Conservation (phyloP, 2,113 vertebrate genomes). For the Setophaga petechia region DNA sequence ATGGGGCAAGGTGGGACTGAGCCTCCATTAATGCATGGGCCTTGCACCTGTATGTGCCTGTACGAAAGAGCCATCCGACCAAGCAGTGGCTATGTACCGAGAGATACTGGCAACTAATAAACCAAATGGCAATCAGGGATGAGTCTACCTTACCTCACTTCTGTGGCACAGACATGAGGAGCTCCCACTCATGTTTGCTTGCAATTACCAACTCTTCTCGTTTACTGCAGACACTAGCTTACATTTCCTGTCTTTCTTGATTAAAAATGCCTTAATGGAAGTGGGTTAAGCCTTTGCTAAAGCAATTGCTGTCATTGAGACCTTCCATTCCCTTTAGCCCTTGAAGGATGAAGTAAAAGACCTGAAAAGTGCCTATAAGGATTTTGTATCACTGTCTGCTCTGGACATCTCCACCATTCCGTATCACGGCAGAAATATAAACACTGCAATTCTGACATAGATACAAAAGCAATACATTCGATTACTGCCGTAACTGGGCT, state of each 20-base stretch:
- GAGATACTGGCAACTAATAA: neutral
- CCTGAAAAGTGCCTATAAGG: fast-evolving
- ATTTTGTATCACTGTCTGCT: neutral
- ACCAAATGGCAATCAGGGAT: neutral
- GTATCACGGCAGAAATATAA: neutral
- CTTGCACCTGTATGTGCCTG: too few species aligned
- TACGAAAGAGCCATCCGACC: neutral
- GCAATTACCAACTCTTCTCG: neutral
- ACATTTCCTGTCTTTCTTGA: neutral
- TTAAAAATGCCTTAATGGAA: neutral
- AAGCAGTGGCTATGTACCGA: neutral
- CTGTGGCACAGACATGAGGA: neutral
- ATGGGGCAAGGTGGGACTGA: neutral
- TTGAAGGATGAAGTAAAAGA: neutral
- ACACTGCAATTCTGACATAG: neutral
- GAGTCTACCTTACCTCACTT: neutral
- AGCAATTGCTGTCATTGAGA: neutral
- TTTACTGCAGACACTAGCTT: neutral
- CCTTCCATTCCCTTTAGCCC: neutral
- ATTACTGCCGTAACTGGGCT: neutral
- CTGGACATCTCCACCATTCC: neutral
- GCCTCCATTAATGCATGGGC: neutral
- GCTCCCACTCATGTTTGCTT: neutral
- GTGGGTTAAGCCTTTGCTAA: neutral
- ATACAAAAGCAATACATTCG: neutral